Percentiles rank a stretch among this genome's conserved stretches.
Evolutionary conservation across 2,797 vertebrate species (phyloP).

Genomic region (Anas capensis): DNA sequence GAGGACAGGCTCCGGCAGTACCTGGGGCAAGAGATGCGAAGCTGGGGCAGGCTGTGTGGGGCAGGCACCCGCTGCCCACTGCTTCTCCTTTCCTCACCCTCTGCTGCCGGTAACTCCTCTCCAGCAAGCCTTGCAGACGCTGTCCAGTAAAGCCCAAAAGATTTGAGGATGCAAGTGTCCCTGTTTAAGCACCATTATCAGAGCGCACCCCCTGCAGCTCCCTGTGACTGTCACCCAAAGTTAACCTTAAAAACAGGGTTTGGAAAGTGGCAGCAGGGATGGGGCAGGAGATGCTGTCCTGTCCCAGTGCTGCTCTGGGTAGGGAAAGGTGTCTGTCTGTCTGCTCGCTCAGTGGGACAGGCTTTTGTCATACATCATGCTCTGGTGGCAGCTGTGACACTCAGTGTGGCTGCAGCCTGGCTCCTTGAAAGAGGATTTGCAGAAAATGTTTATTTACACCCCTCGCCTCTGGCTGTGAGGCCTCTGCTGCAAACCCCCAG

Average conservation of each 20-base stretch:
- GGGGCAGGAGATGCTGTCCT: fast-evolving
- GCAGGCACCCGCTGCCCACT: not conserved
- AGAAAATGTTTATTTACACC: not conserved
- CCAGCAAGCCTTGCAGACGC: fast-evolving
- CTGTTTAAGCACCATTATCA: not conserved
- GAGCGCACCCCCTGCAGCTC: fast-evolving
- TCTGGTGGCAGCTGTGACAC: not conserved
- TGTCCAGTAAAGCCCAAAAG: not conserved
- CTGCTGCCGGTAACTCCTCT: not conserved
- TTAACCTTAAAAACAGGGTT: not conserved
- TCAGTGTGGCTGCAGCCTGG: not conserved
- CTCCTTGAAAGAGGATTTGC: not conserved
- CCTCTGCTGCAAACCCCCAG: not conserved
- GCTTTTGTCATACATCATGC: not conserved
- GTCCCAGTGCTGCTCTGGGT: fast-evolving
- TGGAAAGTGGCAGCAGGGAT: not conserved
- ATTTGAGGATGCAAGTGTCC: not conserved
- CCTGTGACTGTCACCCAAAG: not conserved
- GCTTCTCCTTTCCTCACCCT: not conserved
- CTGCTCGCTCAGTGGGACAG: not conserved
- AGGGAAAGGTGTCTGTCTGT: not conserved
- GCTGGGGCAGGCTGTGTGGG: too few relatives aligned
- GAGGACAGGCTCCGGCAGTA: not conserved
- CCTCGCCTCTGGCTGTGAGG: not conserved
- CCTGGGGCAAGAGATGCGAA: not conserved